Evolutionary conservation across 2,113 vertebrate genomes (phyloP), one percentile per base, ranked within the genome.

Genomic region (Cygnus buccinator): DNA sequence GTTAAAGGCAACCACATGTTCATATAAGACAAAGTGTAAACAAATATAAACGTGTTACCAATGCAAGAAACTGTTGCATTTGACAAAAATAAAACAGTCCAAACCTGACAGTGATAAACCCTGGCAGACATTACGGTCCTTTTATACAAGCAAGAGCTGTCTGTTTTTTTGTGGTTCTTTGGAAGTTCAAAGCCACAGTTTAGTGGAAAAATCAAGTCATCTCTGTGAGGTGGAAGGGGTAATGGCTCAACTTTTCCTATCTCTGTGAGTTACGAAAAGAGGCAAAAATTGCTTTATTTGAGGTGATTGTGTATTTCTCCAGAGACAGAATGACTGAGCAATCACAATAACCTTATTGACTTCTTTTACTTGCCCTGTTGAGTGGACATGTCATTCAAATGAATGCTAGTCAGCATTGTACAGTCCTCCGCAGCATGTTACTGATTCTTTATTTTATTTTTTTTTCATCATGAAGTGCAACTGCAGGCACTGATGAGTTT

Each of bases 1-100:
- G 67, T 94, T 96, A 95, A 97, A 96, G 39, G 61, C 50, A 94
- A 72, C 44, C 20, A 43, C 9, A 3, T 52, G 31, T 82, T 39
- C 31, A 54, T 63, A 5, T 68, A 91, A 94, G 90, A 90, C 50
- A 87, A 88, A 93, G 20, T 33, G 16, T 67, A 41, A 80, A 88
- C 59, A 11, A 65, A 61, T 52, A 19, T 21, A 29, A 61, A 48
- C 43, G 29, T 57, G 37, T 79, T 94, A 61, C 41, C 93, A 82
- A 70, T 84, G 62, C 33, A 19, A 67, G 11, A 81, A 61, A 61
- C 52, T 18, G 7, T 79, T 74, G 11, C n/a, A 25, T 95, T 93
- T 78, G 50, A 39, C 71, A 52, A 93, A 89, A 75, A 23, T 3
- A 55, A 37, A 71, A 50, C 13, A 19, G 7, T 87, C 85, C 39